phyloP scores from a whole-genome alignment of 2,888 invertebrate species.

The Matsumyia berberina region DNA sequence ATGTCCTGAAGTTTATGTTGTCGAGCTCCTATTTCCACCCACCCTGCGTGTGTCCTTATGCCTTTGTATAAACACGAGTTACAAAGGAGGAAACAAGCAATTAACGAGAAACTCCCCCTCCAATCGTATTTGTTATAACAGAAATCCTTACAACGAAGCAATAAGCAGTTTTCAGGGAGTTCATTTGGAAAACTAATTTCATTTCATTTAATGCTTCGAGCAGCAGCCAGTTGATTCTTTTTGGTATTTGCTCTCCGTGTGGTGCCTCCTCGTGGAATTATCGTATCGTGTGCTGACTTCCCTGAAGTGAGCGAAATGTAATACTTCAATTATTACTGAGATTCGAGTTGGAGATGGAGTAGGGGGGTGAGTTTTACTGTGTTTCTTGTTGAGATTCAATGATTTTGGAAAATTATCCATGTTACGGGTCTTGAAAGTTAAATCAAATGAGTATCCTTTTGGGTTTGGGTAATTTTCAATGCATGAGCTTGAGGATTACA shows the following conservation, averaged over 20 bases:
- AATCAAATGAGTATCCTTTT: background rate
- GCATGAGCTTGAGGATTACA: background rate
- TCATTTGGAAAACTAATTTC: conserved; percentile 45
- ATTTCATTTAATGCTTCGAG: conserved; percentile 27
- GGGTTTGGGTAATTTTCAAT: no score
- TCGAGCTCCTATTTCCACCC: background rate
- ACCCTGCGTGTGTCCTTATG: background rate
- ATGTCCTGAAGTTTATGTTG: conserved; percentile 7
- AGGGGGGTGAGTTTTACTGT: background rate
- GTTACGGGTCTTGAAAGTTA: background rate
- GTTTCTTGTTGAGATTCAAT: no score
- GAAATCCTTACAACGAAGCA: conserved; percentile 17
- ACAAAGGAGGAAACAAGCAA: conserved; percentile 16
- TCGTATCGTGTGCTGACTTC: background rate
- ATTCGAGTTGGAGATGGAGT: background rate
- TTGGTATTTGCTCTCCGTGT: background rate
- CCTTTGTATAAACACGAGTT: background rate
- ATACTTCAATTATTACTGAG: conserved; percentile 15
- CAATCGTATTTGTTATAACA: conserved; percentile 10
- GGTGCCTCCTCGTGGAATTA: background rate
- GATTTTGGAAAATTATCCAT: background rate
- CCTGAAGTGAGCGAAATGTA: background rate
- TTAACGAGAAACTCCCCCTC: background rate
- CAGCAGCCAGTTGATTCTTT: conserved; percentile 18
- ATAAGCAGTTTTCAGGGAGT: conserved; percentile 6